Evolutionary conservation across 30 jellyfish, hydroid and myxozoan species (phyloP), one percentile per base, ranked within the genome.

Genomic region (Cassiopea xamachana): DNA sequence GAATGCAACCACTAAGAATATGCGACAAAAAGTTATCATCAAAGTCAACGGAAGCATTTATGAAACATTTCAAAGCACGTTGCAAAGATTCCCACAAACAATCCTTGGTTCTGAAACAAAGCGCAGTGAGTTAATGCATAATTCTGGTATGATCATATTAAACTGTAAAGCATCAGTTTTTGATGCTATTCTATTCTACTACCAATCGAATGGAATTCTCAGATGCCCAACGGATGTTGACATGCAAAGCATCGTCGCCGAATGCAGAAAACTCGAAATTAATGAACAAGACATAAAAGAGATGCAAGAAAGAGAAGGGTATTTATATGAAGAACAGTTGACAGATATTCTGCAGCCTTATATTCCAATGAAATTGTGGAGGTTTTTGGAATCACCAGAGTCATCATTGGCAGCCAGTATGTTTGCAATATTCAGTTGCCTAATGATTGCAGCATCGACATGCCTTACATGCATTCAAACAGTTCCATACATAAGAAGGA

Each of bases 141-240:
- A 46, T 0, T 60, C 46, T 19, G 39, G 77, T 13, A 81, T 60
- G 1, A 55, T 88, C 39, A 82, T 77, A 49, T 55, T 96, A 45
- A 86, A 93, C 81, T 79, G 98, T 71, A 79, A 93, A 47, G 87
- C 94, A 1, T 47, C 87, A 8, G 84, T 94, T 10, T 96, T 96
- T 82, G 99, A 91, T 60, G 99, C 98, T 1, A 96, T 96, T 43
- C 73, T 96, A 69, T 96, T 86, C 75, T 96, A 91, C 48, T 96
- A 96, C 90, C 99, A 96, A 81, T 96, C 99, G 1, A 69, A 46
- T 39, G 99, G 99, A 71, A 92, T 74, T 55, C 94, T 96, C 16
- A 80, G 96, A 51, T 64, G 97, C 50, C 99, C 99, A 17, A 84
- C 89, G 44, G 97, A 92, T 12, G 75, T 91, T 9, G 39, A 96